Evolutionary conservation across 2,888 invertebrate genomes (phyloP), one percentile per base, ranked within the genome.

Genomic region (Drosophila anceps): DNA sequence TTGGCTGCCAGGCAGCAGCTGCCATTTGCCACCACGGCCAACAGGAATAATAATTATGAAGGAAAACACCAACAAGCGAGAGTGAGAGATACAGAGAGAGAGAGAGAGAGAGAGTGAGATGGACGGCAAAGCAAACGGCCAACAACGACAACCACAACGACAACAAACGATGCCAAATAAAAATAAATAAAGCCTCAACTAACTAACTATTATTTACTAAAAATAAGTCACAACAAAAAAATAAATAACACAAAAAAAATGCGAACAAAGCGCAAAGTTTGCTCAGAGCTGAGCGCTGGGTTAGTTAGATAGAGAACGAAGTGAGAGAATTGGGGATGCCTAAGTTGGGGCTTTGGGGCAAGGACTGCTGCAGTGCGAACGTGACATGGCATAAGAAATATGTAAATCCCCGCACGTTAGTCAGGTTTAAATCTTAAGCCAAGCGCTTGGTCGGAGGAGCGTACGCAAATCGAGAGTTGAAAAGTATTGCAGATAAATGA

Each of bases 181-280:
- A 80, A 71, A 78, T 78, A 71, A 80, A 77, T 80, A 78, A 76
- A 76, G 61, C 77, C 81, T 48, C 81, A 81, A 84, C 89, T 85
- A 88, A 82, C 88, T 88, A 86, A 88, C 83, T 86, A 86, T 82
- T 86, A 88, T 88, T 85, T 85, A 86, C 88, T 81, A 85, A 86
- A 86, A 90, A 88, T 88, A 88, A 88, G 75, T 80, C 75, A 80
- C 68, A 82, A 35, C 54, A 54, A 54, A 63, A 50, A 60, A 63
- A 54, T 13, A 53, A 60, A 39, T 33, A 39, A 24, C 51, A 24
- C 3, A 43, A 48, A 27, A 31, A 24, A n/a, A 18, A 41, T 41
- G 35, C 60, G 41, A 70, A 39, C 37, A 59, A 46, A 31, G 75
- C 43, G 61, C 48, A 65, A 62, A 79, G 51, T 75, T 79, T 70